Base-by-base conservation (phyloP, 1,140 invertebrate genomes). In the Aplysia californica region DNA sequence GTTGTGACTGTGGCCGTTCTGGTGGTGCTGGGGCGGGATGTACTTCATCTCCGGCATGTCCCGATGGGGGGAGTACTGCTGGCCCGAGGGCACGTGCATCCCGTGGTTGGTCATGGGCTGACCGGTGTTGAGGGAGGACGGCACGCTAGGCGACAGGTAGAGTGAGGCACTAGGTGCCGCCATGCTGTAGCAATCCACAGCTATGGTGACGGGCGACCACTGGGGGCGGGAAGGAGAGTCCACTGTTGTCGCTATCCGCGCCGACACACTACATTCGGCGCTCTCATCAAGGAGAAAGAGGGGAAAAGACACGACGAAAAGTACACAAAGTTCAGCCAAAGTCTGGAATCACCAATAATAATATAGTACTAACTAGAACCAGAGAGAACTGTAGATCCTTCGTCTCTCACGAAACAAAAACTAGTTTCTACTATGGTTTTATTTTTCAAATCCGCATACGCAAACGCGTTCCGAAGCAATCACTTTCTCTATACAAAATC, bases 31-130 rank as follows among this genome's bases (percentile, higher is more conserved):
- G 71, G 93, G 93, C 73, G 95, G 94, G 92, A 96, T 94, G 90
- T 97, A 98, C 90, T 98, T 98, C 95, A 98, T 96, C 89, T 97
- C 96, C 93, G 86, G 94, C 92, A 87, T 82, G 67, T 90, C 88
- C 36, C 84, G 70, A 23, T 72, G 77, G 3, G 78, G 73, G 21
- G 71, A 66, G 39, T 71, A 65, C 67, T 80, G 79, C 26, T 61
- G 71, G 35, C 39, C 56, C 6, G 70, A 44, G 10, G 61, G 67
- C 50, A 72, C 82, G 67, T 83, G 83, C 82, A 87, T 85, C 18
- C 79, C 76, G 44, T 82, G 82, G 56, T 78, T 79, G 31, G 71
- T 77, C 72, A 84, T 80, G 33, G 78, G 76, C 21, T 82, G 80
- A 38, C 79, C 76, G 0, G 76, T 79, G 78, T 80, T 82, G n/a